Conservation (phyloP, 2,888 invertebrate genomes). For the Itoplectis maculator region DNA sequence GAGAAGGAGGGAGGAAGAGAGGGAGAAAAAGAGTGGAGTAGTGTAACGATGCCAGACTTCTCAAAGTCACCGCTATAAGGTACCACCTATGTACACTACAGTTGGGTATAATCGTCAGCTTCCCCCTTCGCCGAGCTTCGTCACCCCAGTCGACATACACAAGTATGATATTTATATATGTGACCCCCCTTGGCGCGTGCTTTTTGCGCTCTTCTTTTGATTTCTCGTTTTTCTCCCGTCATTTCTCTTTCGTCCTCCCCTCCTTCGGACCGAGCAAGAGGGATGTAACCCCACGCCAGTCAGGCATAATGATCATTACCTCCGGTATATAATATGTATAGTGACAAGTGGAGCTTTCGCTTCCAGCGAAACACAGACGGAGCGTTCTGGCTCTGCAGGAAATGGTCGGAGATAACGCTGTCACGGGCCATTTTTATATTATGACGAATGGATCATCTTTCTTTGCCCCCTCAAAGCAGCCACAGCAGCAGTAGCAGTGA, state of each 20-base stretch:
- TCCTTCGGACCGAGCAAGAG: constrained; percentile 52
- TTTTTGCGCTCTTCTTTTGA: constrained; percentile 70
- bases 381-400: constrained; percentile 79
- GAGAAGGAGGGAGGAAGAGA: too few relatives aligned
- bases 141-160: constrained; percentile 31
- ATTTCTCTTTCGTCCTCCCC: constrained; percentile 67
- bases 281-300: constrained; percentile 69
- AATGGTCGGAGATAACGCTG: constrained; percentile 83
- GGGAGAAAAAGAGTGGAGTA: background rate
- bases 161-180: constrained; percentile 51
- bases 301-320: constrained; percentile 83
- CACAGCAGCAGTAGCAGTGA: background rate
- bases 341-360: constrained; percentile 82
- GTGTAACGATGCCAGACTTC: constrained; percentile 14
- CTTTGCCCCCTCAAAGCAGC: constrained; percentile 69
- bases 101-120: constrained; percentile 59
- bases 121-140: constrained; percentile 37
- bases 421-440: constrained; percentile 82
- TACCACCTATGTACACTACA: constrained; percentile 46
- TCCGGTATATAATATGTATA: constrained; percentile 81
- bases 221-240: constrained; percentile 61
- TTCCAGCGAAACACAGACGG: constrained; percentile 61
- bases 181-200: constrained; percentile 5
- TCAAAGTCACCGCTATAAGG: constrained; percentile 24
- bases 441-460: constrained; percentile 83